Percentiles rank a stretch among this genome's conserved stretches.
Conservation (phyloP, 2,113 vertebrate species). For the Nothocercus nigrocapillus region DNA sequence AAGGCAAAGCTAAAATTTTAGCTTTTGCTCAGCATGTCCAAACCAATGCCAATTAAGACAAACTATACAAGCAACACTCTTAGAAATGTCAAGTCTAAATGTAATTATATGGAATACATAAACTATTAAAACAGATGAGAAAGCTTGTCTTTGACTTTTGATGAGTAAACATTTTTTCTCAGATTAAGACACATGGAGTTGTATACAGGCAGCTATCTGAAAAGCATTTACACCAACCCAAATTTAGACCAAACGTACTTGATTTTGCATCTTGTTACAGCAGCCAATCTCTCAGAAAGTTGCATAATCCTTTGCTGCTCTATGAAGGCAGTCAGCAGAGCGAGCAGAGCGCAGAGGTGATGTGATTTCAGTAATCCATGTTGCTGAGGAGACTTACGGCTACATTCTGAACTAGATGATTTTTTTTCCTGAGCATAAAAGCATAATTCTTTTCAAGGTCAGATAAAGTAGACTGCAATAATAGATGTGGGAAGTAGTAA, state of each 20-base stretch:
- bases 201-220: not conserved
- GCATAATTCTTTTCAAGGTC: slow-evolving; percentile 52
- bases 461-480: slow-evolving; percentile 2
- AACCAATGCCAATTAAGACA: slow-evolving; percentile 42
- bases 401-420: not conserved
- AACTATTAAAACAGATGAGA: slow-evolving; percentile 12
- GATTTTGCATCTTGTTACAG: not conserved
- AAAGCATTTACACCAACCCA: slow-evolving; percentile 17
- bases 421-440: not conserved
- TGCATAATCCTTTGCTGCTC: slow-evolving; percentile 47
- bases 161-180: not conserved
- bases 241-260: slow-evolving; percentile 33
- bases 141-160: not conserved
- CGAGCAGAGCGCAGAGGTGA: slow-evolving; percentile 23
- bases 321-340: not conserved
- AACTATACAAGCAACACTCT: slow-evolving; percentile 4
- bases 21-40: slow-evolving; percentile 26
- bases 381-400: slow-evolving; percentile 26
- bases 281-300: not conserved
- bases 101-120: slow-evolving; percentile 21
- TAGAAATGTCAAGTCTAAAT: slow-evolving; percentile 13
- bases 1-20: slow-evolving; percentile 36
- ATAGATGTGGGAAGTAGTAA: not conserved
- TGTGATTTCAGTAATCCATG: slow-evolving; percentile 53
- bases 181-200: not conserved